These are phyloP conservation scores for Pollenia amentaria DNA, from an alignment of 2,888 invertebrate genomes.

Conservation along the genomic window DNA sequence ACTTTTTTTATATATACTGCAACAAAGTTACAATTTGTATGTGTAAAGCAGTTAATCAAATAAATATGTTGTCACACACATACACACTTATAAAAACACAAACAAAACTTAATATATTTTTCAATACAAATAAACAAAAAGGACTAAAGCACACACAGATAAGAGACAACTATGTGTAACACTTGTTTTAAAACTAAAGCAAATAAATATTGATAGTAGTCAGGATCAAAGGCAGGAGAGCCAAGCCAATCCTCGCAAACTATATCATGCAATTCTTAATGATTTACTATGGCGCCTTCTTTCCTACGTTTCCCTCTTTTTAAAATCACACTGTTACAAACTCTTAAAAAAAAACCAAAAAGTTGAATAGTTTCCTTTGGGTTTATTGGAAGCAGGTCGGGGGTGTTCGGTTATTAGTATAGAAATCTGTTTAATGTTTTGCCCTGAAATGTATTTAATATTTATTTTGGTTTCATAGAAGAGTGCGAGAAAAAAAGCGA, in stretches of 20 bases:
- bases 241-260: slow-evolving; percentile 30
- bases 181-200: slow-evolving; percentile 64
- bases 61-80: slow-evolving; percentile 74
- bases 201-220: slow-evolving; percentile 51
- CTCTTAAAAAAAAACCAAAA: slow-evolving; percentile 15
- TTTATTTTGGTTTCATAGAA: slow-evolving; percentile 15
- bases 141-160: slow-evolving; percentile 49
- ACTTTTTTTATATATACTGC: slow-evolving; percentile 61
- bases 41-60: slow-evolving; percentile 77
- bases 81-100: slow-evolving; percentile 6
- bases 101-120: slow-evolving; percentile 31
- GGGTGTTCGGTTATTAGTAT: slow-evolving; percentile 46
- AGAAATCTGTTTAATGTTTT: slow-evolving; percentile 33
- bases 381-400: not conserved
- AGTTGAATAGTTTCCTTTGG: slow-evolving; percentile 58
- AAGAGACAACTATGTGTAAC: slow-evolving; percentile 69
- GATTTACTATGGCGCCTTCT: slow-evolving; percentile 72
- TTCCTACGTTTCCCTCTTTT: not conserved
- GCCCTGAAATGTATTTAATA: slow-evolving; percentile 29
- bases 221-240: slow-evolving; percentile 30
- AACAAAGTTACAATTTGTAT: slow-evolving; percentile 70
- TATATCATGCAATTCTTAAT: slow-evolving; percentile 58
- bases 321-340: slow-evolving; percentile 45
- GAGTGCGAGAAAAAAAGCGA: slow-evolving; percentile 14
- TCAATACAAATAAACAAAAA: slow-evolving; percentile 29